phyloP scores from a whole-genome alignment of 2,113 vertebrate genomes.

The Mohoua ochrocephala region DNA sequence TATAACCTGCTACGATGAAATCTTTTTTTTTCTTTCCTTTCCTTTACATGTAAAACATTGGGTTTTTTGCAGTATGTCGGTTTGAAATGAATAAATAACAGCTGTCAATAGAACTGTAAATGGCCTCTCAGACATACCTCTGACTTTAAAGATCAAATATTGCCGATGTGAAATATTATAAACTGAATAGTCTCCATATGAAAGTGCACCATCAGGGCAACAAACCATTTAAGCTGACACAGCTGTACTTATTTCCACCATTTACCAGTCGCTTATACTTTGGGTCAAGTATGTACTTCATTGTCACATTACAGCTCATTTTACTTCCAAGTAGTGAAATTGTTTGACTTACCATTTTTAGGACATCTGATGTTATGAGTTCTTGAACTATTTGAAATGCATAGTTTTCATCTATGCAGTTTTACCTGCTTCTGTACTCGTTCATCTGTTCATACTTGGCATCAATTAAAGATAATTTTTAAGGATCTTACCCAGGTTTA shows the following conservation, averaged over 20 bases:
- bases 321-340: constrained; percentile 44
- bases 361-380: constrained; percentile 69
- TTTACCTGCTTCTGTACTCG: constrained; percentile 84
- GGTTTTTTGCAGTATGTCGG: constrained; percentile 21
- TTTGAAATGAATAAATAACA: constrained; percentile 41
- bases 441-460: constrained; percentile 87
- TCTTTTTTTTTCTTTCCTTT: constrained; percentile 11
- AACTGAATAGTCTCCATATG: constrained; percentile 10
- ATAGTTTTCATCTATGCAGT: constrained; percentile 92
- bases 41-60: constrained; percentile 13
- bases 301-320: constrained; percentile 53
- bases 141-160: constrained; percentile 32
- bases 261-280: constrained; percentile 53
- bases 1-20: not conserved
- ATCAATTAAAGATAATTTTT: constrained; percentile 91
- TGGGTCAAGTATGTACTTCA: constrained; percentile 61
- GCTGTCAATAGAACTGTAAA: constrained; percentile 20
- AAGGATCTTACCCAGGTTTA: constrained; percentile 76
- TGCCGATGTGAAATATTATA: constrained; percentile 31
- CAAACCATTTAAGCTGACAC: constrained; percentile 71
- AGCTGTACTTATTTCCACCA: constrained; percentile 49
- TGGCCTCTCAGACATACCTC: constrained; percentile 63
- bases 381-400: constrained; percentile 80
- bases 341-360: constrained; percentile 60
- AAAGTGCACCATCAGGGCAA: constrained; percentile 74